These are phyloP conservation scores for Semnornis frantzii DNA, from an alignment of 2,113 vertebrate species.

Conservation along the genomic window DNA sequence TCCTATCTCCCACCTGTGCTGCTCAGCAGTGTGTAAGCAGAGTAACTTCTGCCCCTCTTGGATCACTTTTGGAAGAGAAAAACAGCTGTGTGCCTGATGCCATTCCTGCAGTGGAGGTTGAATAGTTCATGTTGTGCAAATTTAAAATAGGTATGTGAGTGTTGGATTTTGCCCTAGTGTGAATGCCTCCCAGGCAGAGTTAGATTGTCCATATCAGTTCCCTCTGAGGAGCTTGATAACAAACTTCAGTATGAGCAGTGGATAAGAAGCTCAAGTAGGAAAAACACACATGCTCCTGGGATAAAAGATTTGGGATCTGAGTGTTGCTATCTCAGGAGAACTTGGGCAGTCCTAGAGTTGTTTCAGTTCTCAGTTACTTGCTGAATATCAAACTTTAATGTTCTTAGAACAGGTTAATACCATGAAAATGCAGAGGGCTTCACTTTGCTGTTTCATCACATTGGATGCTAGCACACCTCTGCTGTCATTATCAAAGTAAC, in stretches of 20 bases:
- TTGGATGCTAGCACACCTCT: not conserved
- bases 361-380: not conserved
- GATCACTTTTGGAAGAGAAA: not conserved
- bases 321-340: not conserved
- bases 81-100: not conserved
- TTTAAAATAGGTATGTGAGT: not conserved
- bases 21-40: not conserved
- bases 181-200: not conserved
- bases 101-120: not conserved
- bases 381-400: not conserved
- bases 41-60: not conserved
- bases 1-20: not conserved
- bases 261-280: not conserved
- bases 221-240: not conserved
- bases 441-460: not conserved
- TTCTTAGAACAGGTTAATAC: not conserved
- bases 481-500: not conserved
- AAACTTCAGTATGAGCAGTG: not conserved
- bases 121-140: not conserved
- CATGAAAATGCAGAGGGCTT: not conserved
- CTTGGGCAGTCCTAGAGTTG: not conserved
- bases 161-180: not conserved
- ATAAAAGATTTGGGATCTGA: not conserved
- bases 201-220: not conserved
- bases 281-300: not conserved